Base-by-base conservation (phyloP, 2,888 invertebrate genomes). In the Pseudoips prasinana region DNA sequence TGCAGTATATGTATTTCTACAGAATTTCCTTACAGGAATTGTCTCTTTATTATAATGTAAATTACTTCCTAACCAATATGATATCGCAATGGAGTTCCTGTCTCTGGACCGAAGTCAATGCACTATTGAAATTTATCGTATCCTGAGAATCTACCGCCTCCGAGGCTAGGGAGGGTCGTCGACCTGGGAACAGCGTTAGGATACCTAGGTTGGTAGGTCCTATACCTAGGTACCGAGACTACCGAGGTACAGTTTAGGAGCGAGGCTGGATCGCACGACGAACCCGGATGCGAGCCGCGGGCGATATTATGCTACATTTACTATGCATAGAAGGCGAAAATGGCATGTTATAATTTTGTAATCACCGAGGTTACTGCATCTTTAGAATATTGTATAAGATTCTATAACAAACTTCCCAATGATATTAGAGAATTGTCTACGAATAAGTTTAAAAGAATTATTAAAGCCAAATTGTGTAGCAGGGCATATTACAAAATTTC, bases 51-150 rank as follows among this genome's bases (percentile, higher is more conserved):
- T n/a, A n/a, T n/a, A n/a, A n/a, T n/a, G n/a, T 5, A 14, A 14
- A 14, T 14, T 3, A 14, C 14, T 14, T 14, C 14, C 14, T 50
- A 41, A 51, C 33, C 30, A 41, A 25, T 41, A 43, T 55, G 46
- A 57, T 59, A 64, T 55, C 54, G 46, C 47, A 49, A 50, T 46
- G 46, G 48, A 49, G 51, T 60, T 60, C 59, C 56, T 50, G 64
- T 66, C 64, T 65, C 58, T 53, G 48, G 58, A 46, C 58, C 56
- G 59, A 61, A 85, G 79, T 81, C 80, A 81, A 81, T 84, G 82
- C 73, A 78, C 80, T 79, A 82, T 84, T 85, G 83, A 85, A 87
- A 84, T 84, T 86, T 85, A 87, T 83, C 75, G 84, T 81, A 80
- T 81, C 85, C 86, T 76, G 82, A 77, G 71, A 81, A 84, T 81